phyloP scores from a whole-genome alignment of 2,888 invertebrate genomes.

The Trachelus tabidus region DNA sequence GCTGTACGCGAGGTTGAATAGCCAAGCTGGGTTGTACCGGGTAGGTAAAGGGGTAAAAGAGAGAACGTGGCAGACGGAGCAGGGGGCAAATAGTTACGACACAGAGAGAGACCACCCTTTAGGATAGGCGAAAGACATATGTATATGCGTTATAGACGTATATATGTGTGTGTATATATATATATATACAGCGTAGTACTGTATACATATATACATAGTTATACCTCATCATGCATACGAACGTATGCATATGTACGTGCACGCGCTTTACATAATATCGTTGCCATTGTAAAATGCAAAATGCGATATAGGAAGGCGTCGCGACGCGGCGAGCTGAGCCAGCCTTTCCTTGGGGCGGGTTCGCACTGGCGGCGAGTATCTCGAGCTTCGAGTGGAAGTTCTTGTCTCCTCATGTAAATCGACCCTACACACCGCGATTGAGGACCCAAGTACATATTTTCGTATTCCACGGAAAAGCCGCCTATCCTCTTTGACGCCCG shows the following conservation, averaged over 20 bases:
- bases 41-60: background rate
- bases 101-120: background rate
- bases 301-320: slow-evolving; percentile 33
- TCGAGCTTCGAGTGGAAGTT: slow-evolving; percentile 39
- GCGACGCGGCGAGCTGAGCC: slow-evolving; percentile 48
- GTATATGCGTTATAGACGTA: background rate
- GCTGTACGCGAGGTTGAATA: background rate
- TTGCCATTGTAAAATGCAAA: slow-evolving; percentile 61
- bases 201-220: slow-evolving; percentile 9
- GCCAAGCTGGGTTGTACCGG: background rate
- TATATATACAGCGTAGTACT: background rate
- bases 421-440: slow-evolving; percentile 37
- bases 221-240: slow-evolving; percentile 7
- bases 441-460: slow-evolving; percentile 52
- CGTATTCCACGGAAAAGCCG: slow-evolving; percentile 23
- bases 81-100: background rate
- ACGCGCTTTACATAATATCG: slow-evolving; percentile 58
- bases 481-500: background rate
- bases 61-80: background rate
- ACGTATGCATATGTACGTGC: slow-evolving; percentile 32
- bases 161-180: background rate
- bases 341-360: slow-evolving; percentile 51
- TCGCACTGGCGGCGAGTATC: slow-evolving; percentile 31
- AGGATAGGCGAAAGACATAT: background rate
- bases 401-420: slow-evolving; percentile 58